A percentile compares a stretch with the other conserved stretches of the same genome.
Evolutionary conservation across 2,113 vertebrate genomes (phyloP).

Genomic region (Erinaceus europaeus): DNA sequence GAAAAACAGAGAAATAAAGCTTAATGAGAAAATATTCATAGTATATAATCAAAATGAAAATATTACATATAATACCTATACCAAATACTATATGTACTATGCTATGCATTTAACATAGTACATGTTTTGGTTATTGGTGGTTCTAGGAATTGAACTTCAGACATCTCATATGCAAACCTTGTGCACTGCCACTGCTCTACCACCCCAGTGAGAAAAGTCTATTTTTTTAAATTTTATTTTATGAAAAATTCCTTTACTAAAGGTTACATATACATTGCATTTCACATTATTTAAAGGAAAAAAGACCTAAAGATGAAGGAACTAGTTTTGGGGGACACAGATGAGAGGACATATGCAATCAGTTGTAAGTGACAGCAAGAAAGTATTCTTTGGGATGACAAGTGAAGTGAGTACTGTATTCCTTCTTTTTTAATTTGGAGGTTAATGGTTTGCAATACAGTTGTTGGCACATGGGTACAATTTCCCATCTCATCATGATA

Average conservation of each 20-base stretch:
- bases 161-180: too few species aligned
- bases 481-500: too few species aligned
- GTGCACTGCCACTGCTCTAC: too few species aligned
- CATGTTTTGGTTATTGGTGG: too few species aligned
- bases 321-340: background rate
- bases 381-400: background rate
- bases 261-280: background rate
- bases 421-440: too few species aligned
- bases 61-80: too few species aligned
- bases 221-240: background rate
- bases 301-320: background rate
- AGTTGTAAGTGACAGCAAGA: background rate
- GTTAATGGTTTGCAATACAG: too few species aligned
- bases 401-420: too few species aligned
- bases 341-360: accelerated
- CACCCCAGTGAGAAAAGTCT: background rate
- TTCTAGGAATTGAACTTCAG: background rate
- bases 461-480: too few species aligned
- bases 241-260: background rate
- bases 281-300: background rate
- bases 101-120: too few species aligned
- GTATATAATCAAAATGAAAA: background rate
- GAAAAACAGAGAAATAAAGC: background rate
- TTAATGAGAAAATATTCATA: background rate
- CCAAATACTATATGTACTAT: too few species aligned